Base-by-base conservation (phyloP, 2,797 vertebrate species). In the Miichthys miiuy region DNA sequence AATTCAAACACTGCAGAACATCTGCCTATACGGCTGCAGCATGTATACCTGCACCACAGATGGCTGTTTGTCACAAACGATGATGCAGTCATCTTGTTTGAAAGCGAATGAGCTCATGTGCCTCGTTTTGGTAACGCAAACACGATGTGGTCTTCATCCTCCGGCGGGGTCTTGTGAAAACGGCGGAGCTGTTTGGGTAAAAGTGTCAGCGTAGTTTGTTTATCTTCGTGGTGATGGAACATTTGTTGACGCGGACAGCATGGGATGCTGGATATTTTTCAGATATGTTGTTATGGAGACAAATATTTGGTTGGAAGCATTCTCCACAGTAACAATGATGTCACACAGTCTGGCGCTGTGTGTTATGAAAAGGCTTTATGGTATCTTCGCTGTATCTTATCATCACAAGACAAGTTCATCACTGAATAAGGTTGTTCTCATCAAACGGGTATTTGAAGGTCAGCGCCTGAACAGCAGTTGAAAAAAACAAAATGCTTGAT, bases 221-320 rank as follows among this genome's bases (percentile, higher is more conserved):
- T 87, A 68, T 86, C 68, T 58, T 48, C 8, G 2, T 2, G 4
- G 69, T 72, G 80, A 83, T 65, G 38, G 72, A 79, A 46, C 46
- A 30, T 80, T 68, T 75, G 71, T 82, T 82, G 48, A 82, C 20
- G 21, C 52, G 77, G 63, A 54, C 46, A 2, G 38, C 8, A 50
- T 21, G 23, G 44, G 44, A 75, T 51, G 56, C 50, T 79, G 66
- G 50, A 44, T 64, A 14, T 76, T 64, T 74, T 62, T 81, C 25
- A 64, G 65, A 81, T 68, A 67, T 65, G 86, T 89, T 64, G 83
- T 76, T 85, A 87, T 89, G 88, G 90, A 89, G 86, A 89, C 75
- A 88, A 86, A 90, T 86, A 81, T 88, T 88, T 88, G 56, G 67
- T 13, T 16, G 62, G 55, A 56, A 67, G 6, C 73, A 66, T 58